These are phyloP conservation scores for Prunella fulvescens DNA, from an alignment of 2,113 vertebrate species.

Conservation along the genomic window DNA sequence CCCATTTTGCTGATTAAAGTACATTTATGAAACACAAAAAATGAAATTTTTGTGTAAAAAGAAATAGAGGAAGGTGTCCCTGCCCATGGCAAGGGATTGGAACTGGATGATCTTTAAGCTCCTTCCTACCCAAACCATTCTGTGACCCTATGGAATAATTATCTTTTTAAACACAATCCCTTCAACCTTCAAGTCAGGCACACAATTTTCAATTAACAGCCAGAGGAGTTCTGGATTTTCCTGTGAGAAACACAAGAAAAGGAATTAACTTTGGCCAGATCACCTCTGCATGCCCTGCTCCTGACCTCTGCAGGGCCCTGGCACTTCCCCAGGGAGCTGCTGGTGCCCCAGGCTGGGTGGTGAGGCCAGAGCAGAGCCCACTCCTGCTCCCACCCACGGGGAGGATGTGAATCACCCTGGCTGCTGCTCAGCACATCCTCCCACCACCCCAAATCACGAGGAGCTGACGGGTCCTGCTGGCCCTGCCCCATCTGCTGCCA, in stretches of 20 bases:
- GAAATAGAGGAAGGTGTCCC: background rate
- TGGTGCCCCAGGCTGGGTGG: rapidly evolving
- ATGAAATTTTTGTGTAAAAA: background rate
- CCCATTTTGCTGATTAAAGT: background rate
- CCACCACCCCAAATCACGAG: background rate
- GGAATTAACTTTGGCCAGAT: background rate
- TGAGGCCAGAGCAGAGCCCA: background rate
- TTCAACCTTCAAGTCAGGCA: background rate
- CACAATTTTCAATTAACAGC: background rate
- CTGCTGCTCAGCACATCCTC: background rate
- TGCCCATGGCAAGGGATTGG: background rate
- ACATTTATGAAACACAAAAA: background rate
- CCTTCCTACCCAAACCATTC: background rate
- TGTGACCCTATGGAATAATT: background rate
- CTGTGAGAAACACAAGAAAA: rapidly evolving
- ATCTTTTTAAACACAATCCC: background rate
- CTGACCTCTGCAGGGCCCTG: background rate
- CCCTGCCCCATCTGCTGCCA: background rate
- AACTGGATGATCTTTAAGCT: background rate
- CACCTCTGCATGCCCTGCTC: background rate
- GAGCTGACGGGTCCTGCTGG: background rate
- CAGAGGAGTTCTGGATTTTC: background rate
- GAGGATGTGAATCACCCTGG: background rate
- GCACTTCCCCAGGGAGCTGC: background rate
- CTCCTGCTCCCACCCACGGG: background rate